Evolutionary conservation across 2,888 invertebrate genomes (phyloP), one percentile per base, ranked within the genome.

Genomic region (Margaritifera margaritifera): DNA sequence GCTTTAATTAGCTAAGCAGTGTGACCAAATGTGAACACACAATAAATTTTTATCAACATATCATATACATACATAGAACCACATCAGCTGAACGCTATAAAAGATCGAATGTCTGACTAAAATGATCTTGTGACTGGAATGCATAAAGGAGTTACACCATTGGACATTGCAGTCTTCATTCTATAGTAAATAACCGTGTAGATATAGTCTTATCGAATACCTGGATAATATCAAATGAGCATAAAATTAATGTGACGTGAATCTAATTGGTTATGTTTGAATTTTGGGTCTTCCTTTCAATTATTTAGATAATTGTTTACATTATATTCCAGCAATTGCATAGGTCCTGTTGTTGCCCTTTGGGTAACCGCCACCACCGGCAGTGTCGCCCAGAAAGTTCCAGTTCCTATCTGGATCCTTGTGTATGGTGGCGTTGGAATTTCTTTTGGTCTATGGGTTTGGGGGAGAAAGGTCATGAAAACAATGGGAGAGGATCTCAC

Each of bases 401-500:
- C 95, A 88, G 97, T 98, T 1, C 98, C 99, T 0, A 90, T 97
- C 66, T 95, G 94, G 85, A 95, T 99, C 84, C 92, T 99, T 71
- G 92, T 99, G 69, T 98, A 95, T 88, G 99, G 99, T 5, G 98
- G 98, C 55, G 92, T 95, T 60, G 99, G 99, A 67, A 99, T 99
- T 89, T 95, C 97, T 1, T 91, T 96, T 55, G 98, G 99, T 20
- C 92, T 99, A 72, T 99, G 98, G 97, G 90, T 97, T 68, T 96
- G 97, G 95, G 98, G 98, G 55, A 93, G 98, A 61, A 92, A 96
- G 72, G 99, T 99, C 76, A 99, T 99, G 85, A 94, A 96, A 90
- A 99, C 99, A 0, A 94, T 99, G 82, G 99, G 99, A 58, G 95
- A 97, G 90, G 98, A 99, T 91, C 93, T 99, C 75, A 97, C 98